These are phyloP conservation scores for Scelioninae gen. 2 DNA, from an alignment of 2,888 invertebrate species.

Conservation along the genomic window DNA sequence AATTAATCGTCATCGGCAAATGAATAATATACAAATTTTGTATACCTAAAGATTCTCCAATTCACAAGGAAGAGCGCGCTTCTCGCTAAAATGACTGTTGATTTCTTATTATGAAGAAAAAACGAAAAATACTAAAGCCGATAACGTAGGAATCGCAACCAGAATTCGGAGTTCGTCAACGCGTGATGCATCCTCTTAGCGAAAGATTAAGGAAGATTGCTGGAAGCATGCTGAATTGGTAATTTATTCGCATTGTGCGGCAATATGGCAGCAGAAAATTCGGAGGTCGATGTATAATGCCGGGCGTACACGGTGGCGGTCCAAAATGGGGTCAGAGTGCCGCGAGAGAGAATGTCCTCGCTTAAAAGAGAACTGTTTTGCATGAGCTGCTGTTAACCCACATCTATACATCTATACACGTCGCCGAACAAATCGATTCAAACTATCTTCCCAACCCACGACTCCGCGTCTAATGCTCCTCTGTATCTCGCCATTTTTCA, in stretches of 20 bases:
- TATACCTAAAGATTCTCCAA: too few species aligned
- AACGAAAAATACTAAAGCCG: too few species aligned
- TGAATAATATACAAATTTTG: too few species aligned
- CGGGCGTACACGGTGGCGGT: slow-evolving; percentile 41
- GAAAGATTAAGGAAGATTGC: slow-evolving; percentile 31
- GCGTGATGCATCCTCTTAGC: too few species aligned
- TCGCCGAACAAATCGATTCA: slow-evolving; percentile 58
- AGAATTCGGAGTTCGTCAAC: too few species aligned
- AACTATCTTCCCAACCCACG: slow-evolving; percentile 48
- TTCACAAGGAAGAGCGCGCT: too few species aligned
- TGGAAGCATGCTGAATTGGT: slow-evolving; percentile 31
- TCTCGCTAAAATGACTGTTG: too few species aligned
- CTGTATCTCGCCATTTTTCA: slow-evolving; percentile 46
- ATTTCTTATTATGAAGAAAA: too few species aligned
- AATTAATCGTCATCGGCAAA: too few species aligned
- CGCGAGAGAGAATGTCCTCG: slow-evolving; percentile 63
- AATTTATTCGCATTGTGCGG: slow-evolving; percentile 51
- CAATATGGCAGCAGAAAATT: slow-evolving; percentile 39
- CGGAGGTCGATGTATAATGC: slow-evolving; percentile 27
- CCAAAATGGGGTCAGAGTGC: slow-evolving; percentile 62
- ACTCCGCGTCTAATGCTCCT: slow-evolving; percentile 28
- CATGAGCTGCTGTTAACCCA: slow-evolving; percentile 70
- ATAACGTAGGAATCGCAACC: too few species aligned
- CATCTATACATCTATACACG: slow-evolving; percentile 63
- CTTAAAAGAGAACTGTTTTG: slow-evolving; percentile 67